Conservation (phyloP, 1,140 invertebrate species). For the Hetaerina americana region DNA sequence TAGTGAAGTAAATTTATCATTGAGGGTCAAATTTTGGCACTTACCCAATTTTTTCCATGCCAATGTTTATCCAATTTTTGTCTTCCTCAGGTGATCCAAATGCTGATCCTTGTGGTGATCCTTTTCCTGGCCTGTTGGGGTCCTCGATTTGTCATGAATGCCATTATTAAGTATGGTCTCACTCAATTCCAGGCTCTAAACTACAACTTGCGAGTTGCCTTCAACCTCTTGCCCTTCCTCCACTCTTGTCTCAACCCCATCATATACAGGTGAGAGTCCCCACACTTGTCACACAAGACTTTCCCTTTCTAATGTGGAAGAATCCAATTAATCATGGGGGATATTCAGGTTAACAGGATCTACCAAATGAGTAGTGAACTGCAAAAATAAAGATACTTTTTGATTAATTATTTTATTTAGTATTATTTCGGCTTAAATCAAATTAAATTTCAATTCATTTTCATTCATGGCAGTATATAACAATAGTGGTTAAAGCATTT, state of each 20-base stretch:
- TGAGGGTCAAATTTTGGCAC: background rate
- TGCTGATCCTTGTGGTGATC: slow-evolving; percentile 38
- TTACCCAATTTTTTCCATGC: background rate
- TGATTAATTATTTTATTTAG: no score
- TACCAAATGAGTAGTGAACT: background rate
- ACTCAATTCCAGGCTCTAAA: slow-evolving; percentile 22
- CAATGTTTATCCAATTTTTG: background rate
- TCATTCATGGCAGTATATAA: no score
- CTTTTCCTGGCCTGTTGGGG: slow-evolving; percentile 37
- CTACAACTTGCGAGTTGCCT: slow-evolving; percentile 26
- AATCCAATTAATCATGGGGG: background rate
- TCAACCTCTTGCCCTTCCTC: slow-evolving; percentile 27
- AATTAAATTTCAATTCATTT: background rate
- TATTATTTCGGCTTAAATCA: no score
- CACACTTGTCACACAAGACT: background rate
- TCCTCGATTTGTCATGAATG: slow-evolving; percentile 30
- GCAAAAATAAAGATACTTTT: no score
- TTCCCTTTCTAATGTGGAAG: background rate
- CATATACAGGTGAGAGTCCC: slow-evolving; percentile 26
- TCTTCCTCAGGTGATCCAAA: slow-evolving; percentile 33
- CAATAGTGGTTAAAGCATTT: no score
- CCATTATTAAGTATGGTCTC: slow-evolving; percentile 24
- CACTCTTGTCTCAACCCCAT: slow-evolving; percentile 42
- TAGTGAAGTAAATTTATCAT: background rate
- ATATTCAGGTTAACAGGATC: background rate